Percentiles rank a stretch among this genome's conserved stretches.
Conservation (phyloP, 2,888 invertebrate genomes). For the Epinotia demarniana region DNA sequence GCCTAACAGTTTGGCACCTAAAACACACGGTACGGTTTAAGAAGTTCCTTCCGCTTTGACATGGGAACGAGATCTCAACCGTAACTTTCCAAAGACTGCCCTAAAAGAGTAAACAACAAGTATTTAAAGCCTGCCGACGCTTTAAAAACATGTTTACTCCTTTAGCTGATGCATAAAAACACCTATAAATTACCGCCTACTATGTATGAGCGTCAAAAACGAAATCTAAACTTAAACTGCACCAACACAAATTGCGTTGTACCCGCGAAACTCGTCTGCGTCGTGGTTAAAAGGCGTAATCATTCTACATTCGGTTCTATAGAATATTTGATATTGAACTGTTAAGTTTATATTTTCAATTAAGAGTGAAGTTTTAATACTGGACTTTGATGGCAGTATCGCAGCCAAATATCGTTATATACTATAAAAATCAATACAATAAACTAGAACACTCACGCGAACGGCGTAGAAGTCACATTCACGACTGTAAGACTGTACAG, state of each 20-base stretch:
- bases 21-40: neutral
- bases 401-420: too few relatives aligned
- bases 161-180: neutral
- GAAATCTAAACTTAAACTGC: neutral
- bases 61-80: neutral
- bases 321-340: too few relatives aligned
- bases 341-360: neutral
- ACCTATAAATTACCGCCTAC: neutral
- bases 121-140: neutral
- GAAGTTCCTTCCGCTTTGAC: neutral
- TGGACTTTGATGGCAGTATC: neutral
- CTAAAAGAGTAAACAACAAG: neutral
- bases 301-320: neutral
- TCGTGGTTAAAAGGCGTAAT: neutral
- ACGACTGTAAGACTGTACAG: constrained; percentile 29
- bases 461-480: neutral
- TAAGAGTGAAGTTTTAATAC: neutral
- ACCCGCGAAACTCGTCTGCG: neutral
- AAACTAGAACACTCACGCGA: constrained; percentile 4
- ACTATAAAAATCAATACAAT: neutral
- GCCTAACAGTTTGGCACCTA: neutral
- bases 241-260: neutral
- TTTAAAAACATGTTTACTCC: too few relatives aligned
- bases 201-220: neutral
- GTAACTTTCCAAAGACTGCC: neutral